Base-by-base conservation (phyloP, 2,113 vertebrate species). In the Ondatra zibethicus region DNA sequence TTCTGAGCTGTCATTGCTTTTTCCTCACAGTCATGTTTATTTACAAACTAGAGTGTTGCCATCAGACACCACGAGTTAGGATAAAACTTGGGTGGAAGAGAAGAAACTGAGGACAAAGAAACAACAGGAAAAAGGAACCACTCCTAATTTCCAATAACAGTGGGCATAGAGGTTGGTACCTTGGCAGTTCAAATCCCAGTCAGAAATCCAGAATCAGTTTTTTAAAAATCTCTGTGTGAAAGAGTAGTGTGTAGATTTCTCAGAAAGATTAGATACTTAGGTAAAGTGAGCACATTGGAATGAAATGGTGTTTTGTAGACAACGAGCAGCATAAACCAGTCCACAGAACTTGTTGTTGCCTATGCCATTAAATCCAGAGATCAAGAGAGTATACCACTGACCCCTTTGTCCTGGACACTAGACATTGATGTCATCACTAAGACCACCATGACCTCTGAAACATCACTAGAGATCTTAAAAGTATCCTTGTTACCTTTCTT, bases 231-330 rank as follows among this genome's bases (percentile, higher is more conserved):
- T 80, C 36, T 4, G n/a, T 88, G 77, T 50, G 39, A 68, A 90
- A 76, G 70, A 45, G 4, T 87, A 45, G 78, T 75, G 33, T 65
- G 19, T 12, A 92, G 84, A 93, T 70, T 81, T 88, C 55, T 93
- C 47, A 39, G 88, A 33, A 93, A 93, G 55, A 33, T 80, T 70
- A 68, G 61, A 75, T n/a, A 94, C 72, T 63, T 80, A 68, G 78
- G n/a, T 8, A 1, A 39, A 95, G 25, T 21, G 68, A 78, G 72
- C 16, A 84, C 78, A 14, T 61, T 75, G 33, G 36, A 70, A 78
- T 3, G 23, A 90, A 95, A 82, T 63, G 33, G 73, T 2, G 3
- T 52, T 65, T 78, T 76, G 45, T 39, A 21, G 33, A 88, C 25
- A 47, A 52, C 13, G 58, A 89, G 88, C n/a, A 88, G 55, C 45